These are phyloP conservation scores for Tragelaphus strepsiceros DNA, from an alignment of 2,113 vertebrate species.

Conservation along the genomic window DNA sequence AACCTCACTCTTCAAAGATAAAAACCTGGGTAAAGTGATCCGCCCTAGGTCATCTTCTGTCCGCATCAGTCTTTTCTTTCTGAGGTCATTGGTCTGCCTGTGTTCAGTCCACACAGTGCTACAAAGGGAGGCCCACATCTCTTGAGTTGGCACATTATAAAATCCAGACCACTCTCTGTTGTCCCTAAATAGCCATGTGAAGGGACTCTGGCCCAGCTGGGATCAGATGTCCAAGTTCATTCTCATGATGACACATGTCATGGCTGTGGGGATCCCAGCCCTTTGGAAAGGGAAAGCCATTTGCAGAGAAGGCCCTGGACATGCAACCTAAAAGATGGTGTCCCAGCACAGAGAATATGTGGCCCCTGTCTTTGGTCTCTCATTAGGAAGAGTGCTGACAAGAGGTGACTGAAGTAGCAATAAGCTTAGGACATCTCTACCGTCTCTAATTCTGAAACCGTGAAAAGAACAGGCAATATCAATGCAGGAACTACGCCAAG, in stretches of 20 bases:
- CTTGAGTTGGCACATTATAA: neutral
- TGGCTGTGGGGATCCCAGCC: too few relatives aligned
- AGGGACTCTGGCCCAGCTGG: neutral
- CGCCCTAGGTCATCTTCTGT: neutral
- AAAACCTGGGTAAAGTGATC: neutral
- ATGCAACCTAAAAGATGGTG: neutral
- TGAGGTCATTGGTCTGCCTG: neutral
- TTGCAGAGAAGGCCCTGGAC: neutral
- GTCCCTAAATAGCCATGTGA: neutral
- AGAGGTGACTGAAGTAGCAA: neutral
- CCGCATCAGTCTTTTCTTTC: neutral
- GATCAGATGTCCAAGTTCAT: neutral
- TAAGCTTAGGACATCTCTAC: too few relatives aligned
- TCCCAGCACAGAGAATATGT: neutral
- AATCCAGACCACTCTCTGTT: neutral
- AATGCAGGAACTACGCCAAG: neutral
- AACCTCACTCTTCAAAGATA: neutral
- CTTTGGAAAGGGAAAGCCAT: neutral
- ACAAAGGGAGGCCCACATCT: neutral
- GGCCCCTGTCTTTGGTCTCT: neutral
- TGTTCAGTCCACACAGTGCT: neutral
- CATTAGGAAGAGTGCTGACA: neutral
- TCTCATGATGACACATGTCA: neutral
- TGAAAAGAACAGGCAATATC: neutral
- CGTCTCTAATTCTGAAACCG: neutral